Evolutionary conservation across 2,797 vertebrate genomes (phyloP).

Genomic region (Sebastolobus altivelis): DNA sequence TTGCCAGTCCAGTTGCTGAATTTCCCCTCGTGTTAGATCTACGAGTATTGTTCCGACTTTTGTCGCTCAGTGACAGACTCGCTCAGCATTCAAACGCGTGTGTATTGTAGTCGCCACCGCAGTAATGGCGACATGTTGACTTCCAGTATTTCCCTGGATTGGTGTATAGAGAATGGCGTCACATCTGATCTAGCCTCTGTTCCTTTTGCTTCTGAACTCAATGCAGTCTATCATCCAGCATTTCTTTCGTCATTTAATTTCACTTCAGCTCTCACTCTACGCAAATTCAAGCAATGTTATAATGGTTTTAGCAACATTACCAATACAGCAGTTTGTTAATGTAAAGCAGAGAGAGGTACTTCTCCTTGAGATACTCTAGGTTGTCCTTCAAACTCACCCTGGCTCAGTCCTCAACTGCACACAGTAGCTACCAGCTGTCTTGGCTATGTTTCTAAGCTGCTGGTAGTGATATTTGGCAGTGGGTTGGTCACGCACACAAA

Average conservation of each 20-base stretch:
- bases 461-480: constrained; percentile 29
- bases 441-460: constrained; percentile 5
- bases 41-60: no score
- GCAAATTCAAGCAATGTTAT: background rate
- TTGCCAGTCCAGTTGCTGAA: no score
- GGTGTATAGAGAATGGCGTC: no score
- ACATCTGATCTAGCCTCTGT: no score
- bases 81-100: no score
- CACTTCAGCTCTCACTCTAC: background rate
- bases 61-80: no score
- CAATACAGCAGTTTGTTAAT: background rate
- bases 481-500: constrained; percentile 7
- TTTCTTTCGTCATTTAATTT: background rate
- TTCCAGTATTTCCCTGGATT: no score
- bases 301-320: background rate
- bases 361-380: background rate
- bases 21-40: no score
- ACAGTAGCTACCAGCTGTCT: constrained; percentile 21
- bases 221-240: background rate
- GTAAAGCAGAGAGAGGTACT: background rate
- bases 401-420: constrained; percentile 3
- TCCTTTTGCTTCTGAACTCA: no score
- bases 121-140: no score
- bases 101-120: no score
- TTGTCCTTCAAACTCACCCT: constrained; percentile 22